These are phyloP conservation scores for Mixornis gularis DNA, from an alignment of 2,113 vertebrate genomes.

Conservation along the genomic window DNA sequence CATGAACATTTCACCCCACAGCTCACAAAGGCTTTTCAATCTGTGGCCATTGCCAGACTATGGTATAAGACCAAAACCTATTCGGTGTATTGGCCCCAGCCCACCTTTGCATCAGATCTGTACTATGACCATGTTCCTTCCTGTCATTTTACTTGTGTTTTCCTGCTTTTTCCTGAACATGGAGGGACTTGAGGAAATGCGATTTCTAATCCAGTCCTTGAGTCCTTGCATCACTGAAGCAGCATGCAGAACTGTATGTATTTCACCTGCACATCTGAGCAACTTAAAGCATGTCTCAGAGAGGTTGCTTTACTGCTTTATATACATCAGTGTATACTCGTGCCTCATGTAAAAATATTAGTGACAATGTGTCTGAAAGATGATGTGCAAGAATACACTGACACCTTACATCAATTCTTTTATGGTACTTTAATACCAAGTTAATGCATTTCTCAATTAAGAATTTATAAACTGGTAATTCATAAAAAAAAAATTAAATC, in stretches of 20 bases:
- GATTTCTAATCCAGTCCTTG: neutral
- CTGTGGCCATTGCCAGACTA: neutral
- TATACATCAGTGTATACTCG: neutral
- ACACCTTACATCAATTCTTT: conserved; percentile 46
- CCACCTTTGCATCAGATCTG: neutral
- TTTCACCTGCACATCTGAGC: neutral
- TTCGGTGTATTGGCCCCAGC: no score
- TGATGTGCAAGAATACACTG: neutral
- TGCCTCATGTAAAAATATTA: neutral
- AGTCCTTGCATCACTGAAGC: neutral
- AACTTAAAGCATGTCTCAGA: neutral
- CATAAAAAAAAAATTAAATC: conserved; percentile 64
- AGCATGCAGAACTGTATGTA: neutral
- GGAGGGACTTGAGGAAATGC: neutral
- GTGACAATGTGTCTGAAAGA: neutral
- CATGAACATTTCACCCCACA: neutral
- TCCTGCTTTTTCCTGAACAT: neutral
- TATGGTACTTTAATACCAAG: conserved; percentile 52
- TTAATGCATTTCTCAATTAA: conserved; percentile 62
- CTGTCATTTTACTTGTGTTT: accelerated
- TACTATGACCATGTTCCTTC: accelerated
- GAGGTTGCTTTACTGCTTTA: neutral
- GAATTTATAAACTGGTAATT: conserved; percentile 66
- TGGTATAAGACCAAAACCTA: accelerated
- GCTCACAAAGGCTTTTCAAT: neutral